Evolutionary conservation across 2,888 invertebrate genomes (phyloP), one percentile per base, ranked within the genome.

Genomic region (Automeris io): DNA sequence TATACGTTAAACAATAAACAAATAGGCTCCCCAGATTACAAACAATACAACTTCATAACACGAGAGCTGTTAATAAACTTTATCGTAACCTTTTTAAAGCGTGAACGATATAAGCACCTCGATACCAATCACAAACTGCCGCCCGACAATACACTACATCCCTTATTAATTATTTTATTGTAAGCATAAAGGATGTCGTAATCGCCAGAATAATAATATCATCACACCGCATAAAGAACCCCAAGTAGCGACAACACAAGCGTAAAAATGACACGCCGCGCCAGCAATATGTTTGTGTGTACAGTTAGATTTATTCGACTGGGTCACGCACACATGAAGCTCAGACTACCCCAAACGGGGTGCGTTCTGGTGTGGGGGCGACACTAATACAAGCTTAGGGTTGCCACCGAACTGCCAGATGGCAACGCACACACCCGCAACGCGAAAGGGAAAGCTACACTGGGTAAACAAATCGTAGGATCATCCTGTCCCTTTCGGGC

Each of bases 81-180:
- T 53, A 70, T 70, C 70, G 66, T 67, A 68, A 73, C 70, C 70
- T 71, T 71, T 67, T 67, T 58, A 69, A 68, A 75, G 61, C 66
- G 63, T 72, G 68, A 77, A 76, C 68, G 68, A 69, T 72, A 68
- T 70, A 75, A 82, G 70, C 70, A 66, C 61, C 54, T 61, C 51
- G 85, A 85, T 86, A 83, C 76, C 71, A 69, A 86, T 86, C 86
- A 63, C 75, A 55, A 72, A 70, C 72, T 70, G 72, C 74, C 69
- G 63, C 57, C 54, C 69, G 62, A 82, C 82, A 83, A 85, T 80
- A 76, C 75, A 72, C 77, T 80, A 73, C 81, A 83, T 82, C 86
- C 85, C 83, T 86, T 86, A 86, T 85, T 86, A 86, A 86, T 86
- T 86, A 83, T 85, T 86, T 86, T 85, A 86, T 86, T 83, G 85